Evolutionary conservation across 2,888 invertebrate species (phyloP), one percentile per base, ranked within the genome.

Genomic region (Erynnis tages): DNA sequence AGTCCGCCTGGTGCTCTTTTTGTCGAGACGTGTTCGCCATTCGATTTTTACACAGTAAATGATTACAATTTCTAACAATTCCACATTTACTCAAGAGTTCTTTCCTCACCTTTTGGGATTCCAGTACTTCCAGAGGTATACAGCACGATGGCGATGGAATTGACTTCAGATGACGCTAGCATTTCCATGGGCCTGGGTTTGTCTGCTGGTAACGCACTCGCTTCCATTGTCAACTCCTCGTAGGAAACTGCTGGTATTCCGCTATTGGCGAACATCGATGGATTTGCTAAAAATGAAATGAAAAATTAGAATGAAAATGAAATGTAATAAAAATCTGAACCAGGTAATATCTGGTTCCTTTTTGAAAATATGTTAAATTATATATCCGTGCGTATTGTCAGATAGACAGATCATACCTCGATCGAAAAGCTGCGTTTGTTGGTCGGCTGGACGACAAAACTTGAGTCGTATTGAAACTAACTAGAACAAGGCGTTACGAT

Each of bases 51-150:
- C 3, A 4, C n/a, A n/a, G n/a, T n/a, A n/a, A n/a, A n/a, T n/a
- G n/a, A n/a, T n/a, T n/a, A n/a, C n/a, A n/a, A 2, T 2, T 25
- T 7, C 2, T 25, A 25, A 25, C 2, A 25, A 25, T 25, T 25
- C 2, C 2, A 25, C 25, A 30, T 11, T 2, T 2, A 10, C 0
- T 21, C n/a, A n/a, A n/a, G n/a, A n/a, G n/a, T n/a, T n/a, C n/a
- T n/a, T n/a, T n/a, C n/a, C n/a, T n/a, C 61, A 91, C 96, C 97
- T 92, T 97, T 97, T 3, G 97, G 97, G 11, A 95, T 87, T 0
- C 97, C 97, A 0, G 97, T 97, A 70, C 97, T 97, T 8, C 97
- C 97, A 17, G 97, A 97, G 30, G 96, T 96, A 66, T 96, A 96
- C 11, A 96, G 79, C 11, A 96, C 93, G 38, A 95, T 92, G 0